Percentiles rank a stretch among this genome's conserved stretches.
Conservation (phyloP, 2,888 invertebrate species). For the Agrotis clavis region DNA sequence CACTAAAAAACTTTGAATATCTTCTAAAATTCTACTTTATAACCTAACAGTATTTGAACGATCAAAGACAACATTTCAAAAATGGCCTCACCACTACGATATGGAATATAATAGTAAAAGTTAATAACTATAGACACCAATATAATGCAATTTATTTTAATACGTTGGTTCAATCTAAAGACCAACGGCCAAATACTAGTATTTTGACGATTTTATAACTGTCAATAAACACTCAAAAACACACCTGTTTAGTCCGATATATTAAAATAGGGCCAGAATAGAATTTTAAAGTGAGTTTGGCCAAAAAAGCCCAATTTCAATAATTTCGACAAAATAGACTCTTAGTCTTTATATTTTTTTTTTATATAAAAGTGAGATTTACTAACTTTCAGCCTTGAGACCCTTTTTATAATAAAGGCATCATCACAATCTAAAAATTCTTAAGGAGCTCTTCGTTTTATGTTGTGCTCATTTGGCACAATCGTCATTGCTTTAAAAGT, state of each 20-base stretch:
- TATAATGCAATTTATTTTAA: conserved; percentile 27
- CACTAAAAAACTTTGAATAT: conserved; percentile 21
- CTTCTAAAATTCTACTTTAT: conserved; percentile 32
- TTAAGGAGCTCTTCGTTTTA: conserved; percentile 1
- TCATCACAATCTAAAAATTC: conserved; percentile 29
- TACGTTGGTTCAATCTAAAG: conserved; percentile 37
- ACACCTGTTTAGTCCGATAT: conserved; percentile 34
- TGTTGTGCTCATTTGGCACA: conserved; percentile 38
- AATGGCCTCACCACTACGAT: conserved; percentile 23
- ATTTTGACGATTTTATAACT: conserved; percentile 26
- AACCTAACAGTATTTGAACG: conserved; percentile 21
- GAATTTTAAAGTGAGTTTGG: conserved; percentile 28
- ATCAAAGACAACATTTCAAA: conserved; percentile 34
- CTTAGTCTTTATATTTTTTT: conserved; percentile 6
- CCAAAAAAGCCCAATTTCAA: conserved; percentile 54
- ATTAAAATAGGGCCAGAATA: conserved; percentile 3
- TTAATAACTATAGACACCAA: conserved; percentile 26
- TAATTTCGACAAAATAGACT: conserved; percentile 42
- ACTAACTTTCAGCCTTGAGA: conserved; percentile 35
- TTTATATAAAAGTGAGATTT: conserved; percentile 9
- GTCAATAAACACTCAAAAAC: conserved; percentile 46
- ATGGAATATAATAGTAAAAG: conserved; percentile 25
- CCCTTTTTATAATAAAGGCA: conserved; percentile 37
- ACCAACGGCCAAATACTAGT: conserved; percentile 42
- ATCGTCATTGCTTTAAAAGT: not conserved